Conservation (phyloP, 2,113 vertebrate species). For the Vulpes lagopus region DNA sequence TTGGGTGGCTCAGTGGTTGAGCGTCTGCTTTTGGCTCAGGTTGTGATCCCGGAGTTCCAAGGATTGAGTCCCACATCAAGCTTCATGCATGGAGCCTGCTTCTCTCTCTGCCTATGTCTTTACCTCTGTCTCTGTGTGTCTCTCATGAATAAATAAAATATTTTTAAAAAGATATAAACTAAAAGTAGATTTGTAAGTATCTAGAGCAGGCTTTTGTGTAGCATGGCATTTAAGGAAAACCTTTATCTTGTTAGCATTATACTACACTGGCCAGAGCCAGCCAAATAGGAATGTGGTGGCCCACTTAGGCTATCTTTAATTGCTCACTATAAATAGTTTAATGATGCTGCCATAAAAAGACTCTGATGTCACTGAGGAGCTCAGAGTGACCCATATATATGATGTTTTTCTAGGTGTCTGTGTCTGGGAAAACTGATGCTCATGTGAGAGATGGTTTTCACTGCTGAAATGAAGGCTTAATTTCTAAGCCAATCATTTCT, state of each 20-base stretch:
- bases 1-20: too few relatives aligned
- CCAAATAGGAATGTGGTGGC: conserved; percentile 36
- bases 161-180: neutral
- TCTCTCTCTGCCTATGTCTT: too few relatives aligned
- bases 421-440: neutral
- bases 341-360: conserved; percentile 65
- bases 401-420: conserved; percentile 26
- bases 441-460: neutral
- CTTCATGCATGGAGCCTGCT: too few relatives aligned
- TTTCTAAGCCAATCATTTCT: neutral
- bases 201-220: neutral
- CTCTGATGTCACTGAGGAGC: neutral
- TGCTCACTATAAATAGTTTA: conserved; percentile 78
- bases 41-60: too few relatives aligned
- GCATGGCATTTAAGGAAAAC: neutral
- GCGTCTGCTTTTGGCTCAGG: too few relatives aligned
- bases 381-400: conserved; percentile 62
- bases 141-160: too few relatives aligned
- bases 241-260: neutral
- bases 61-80: too few relatives aligned
- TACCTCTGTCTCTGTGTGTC: too few relatives aligned
- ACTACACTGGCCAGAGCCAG: neutral
- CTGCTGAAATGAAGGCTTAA: neutral
- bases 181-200: neutral
- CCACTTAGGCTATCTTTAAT: conserved; percentile 74